Evolutionary conservation across 2,797 vertebrate genomes (phyloP).

Genomic region (Galago senegalensis): DNA sequence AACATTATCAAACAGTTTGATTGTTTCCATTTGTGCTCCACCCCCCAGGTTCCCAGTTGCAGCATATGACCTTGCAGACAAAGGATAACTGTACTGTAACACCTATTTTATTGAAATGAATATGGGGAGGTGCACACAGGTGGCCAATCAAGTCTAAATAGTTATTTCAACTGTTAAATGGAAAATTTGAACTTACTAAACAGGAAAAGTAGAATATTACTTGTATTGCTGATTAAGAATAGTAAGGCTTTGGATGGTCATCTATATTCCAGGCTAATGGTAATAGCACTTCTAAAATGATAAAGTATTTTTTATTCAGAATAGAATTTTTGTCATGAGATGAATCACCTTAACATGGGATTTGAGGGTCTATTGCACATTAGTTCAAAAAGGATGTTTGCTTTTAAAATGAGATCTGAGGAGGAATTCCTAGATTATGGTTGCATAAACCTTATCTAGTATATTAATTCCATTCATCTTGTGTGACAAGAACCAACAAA

Average conservation of each 20-base stretch:
- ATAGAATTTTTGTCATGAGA: constrained; percentile 60
- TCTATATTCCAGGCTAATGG: no score
- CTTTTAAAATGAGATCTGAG: constrained; percentile 60
- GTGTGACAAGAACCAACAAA: constrained; percentile 64
- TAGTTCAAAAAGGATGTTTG: constrained; percentile 56
- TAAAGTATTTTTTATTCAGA: constrained; percentile 63
- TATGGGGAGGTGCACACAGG: neutral
- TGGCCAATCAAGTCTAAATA: neutral
- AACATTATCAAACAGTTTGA: constrained; percentile 26
- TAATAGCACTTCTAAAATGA: constrained; percentile 55
- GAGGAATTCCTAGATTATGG: constrained; percentile 24
- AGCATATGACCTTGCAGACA: constrained; percentile 6
- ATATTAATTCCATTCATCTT: constrained; percentile 73
- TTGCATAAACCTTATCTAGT: constrained; percentile 50
- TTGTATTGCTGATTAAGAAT: neutral
- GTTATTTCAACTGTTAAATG: neutral
- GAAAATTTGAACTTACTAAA: constrained; percentile 7
- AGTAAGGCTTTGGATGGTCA: neutral
- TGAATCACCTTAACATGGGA: constrained; percentile 37
- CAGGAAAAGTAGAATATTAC: neutral
- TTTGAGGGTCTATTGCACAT: constrained; percentile 59
- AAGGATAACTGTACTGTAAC: neutral
- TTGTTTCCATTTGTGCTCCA: neutral
- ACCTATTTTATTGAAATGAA: neutral
- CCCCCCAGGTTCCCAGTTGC: neutral